Conservation (phyloP, 1,140 invertebrate genomes). For the Plectrocnemia conspersa region DNA sequence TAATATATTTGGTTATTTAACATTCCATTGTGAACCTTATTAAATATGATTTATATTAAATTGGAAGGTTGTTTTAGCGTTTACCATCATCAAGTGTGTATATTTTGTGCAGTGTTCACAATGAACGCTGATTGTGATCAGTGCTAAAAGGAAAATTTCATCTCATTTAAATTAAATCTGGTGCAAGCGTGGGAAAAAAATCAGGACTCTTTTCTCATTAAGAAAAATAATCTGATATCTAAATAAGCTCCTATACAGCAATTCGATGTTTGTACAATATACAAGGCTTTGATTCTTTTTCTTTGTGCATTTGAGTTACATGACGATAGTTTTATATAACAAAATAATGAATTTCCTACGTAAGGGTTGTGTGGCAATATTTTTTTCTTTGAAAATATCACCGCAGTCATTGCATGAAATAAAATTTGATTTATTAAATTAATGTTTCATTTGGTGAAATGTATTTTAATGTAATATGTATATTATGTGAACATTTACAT, state of each 20-base stretch:
- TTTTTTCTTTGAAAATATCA: conserved; percentile 9
- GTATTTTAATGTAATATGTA: conserved; percentile 25
- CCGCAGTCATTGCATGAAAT: neutral
- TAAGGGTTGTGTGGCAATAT: conserved; percentile 12
- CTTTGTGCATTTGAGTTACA: neutral
- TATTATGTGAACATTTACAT: conserved; percentile 21
- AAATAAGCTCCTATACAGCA: conserved; percentile 8
- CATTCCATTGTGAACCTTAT: too few relatives aligned
- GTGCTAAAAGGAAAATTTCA: conserved; percentile 10
- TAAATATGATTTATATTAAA: too few relatives aligned
- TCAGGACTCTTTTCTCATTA: conserved; percentile 13
- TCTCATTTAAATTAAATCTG: conserved; percentile 9
- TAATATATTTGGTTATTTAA: too few relatives aligned
- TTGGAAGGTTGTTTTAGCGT: too few relatives aligned
- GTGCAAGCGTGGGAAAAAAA: conserved; percentile 18
- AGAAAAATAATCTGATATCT: too few relatives aligned
- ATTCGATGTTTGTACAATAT: neutral
- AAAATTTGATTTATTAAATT: conserved; percentile 11
- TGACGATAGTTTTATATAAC: neutral
- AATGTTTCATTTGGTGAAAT: conserved; percentile 2
- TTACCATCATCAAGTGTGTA: neutral
- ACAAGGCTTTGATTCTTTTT: neutral
- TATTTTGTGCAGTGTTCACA: neutral
- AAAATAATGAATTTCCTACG: conserved; percentile 6
- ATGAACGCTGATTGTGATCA: conserved; percentile 1